A percentile compares a stretch with the other conserved stretches of the same genome.
Evolutionary conservation across 1,140 invertebrate genomes (phyloP).

Genomic region (Drosophila bipectinata): DNA sequence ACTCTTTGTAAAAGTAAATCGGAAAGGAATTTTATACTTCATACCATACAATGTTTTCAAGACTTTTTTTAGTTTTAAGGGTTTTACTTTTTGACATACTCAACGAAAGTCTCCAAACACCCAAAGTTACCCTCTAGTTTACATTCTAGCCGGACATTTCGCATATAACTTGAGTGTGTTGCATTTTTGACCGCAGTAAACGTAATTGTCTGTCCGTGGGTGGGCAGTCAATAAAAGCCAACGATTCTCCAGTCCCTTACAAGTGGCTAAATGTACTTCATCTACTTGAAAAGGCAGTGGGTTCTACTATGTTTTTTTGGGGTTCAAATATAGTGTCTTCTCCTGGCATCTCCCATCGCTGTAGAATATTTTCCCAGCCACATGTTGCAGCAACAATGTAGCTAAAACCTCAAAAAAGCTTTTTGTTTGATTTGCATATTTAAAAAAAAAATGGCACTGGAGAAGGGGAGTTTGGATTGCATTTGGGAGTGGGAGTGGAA

Average conservation of each 20-base stretch:
- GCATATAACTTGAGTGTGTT: conserved; percentile 50
- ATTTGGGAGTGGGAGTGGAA: background rate
- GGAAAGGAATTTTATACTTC: too few species aligned
- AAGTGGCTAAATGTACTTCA: conserved; percentile 49
- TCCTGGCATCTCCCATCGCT: conserved; percentile 2
- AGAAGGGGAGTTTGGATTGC: background rate
- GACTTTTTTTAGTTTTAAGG: too few species aligned
- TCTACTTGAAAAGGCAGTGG: conserved; percentile 28
- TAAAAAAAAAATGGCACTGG: conserved; percentile 40
- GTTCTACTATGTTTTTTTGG: conserved; percentile 44
- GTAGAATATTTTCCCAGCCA: conserved; percentile 9
- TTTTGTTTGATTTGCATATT: conserved; percentile 81
- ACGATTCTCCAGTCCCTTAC: conserved; percentile 52
- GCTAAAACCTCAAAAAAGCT: conserved; percentile 36
- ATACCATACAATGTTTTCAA: too few species aligned
- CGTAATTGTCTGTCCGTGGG: conserved; percentile 71
- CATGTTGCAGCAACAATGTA: conserved; percentile 74
- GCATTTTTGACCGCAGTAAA: conserved; percentile 78
- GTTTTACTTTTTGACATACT: background rate
- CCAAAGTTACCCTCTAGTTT: background rate
- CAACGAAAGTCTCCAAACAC: conserved; percentile 1
- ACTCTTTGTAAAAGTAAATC: background rate
- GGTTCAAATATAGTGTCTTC: conserved; percentile 8
- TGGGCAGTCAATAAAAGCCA: conserved; percentile 74
- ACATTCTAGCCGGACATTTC: conserved; percentile 24